Conservation (phyloP, 2,797 vertebrate genomes). For the Silurus lanzhouensis region DNA sequence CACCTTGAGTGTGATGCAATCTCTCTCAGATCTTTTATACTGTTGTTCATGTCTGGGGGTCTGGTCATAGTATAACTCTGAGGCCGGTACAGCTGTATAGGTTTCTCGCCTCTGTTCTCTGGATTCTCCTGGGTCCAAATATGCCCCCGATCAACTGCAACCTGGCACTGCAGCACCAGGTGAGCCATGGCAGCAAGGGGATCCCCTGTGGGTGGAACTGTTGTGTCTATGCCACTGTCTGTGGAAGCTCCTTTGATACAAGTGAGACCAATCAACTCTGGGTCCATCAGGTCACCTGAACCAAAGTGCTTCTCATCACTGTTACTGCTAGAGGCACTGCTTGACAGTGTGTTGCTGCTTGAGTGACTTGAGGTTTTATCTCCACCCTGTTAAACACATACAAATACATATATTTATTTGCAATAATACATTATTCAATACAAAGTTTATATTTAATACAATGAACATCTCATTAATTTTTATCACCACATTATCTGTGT, state of each 20-base stretch:
- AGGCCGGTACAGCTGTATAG: constrained; percentile 80
- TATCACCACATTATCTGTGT: too few species aligned
- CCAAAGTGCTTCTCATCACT: constrained; percentile 94
- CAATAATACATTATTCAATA: neutral
- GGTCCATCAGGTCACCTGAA: constrained; percentile 92
- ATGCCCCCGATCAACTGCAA: constrained; percentile 60
- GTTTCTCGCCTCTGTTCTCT: constrained; percentile 67
- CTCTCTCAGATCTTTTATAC: constrained; percentile 90
- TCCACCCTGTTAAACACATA: constrained; percentile 72
- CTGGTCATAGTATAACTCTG: constrained; percentile 79
- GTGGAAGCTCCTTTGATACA: constrained; percentile 95
- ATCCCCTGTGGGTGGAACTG: constrained; percentile 68
- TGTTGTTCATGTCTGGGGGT: constrained; percentile 77
- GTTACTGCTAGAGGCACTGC: constrained; percentile 92
- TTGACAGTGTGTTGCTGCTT: constrained; percentile 93
- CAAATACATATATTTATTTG: neutral
- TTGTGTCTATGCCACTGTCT: constrained; percentile 93
- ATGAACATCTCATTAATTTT: too few species aligned
- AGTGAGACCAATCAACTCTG: constrained; percentile 87
- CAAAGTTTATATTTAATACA: too few species aligned
- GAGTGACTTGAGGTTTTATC: constrained; percentile 94
- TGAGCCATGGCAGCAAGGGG: constrained; percentile 69
- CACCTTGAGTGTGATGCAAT: constrained; percentile 94
- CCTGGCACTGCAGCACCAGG: constrained; percentile 71
- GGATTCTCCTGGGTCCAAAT: constrained; percentile 66